Percentiles rank a stretch among this genome's conserved stretches.
These are phyloP conservation scores for Drosophila engyochracea DNA, from an alignment of 2,888 invertebrate species.

Conservation along the genomic window DNA sequence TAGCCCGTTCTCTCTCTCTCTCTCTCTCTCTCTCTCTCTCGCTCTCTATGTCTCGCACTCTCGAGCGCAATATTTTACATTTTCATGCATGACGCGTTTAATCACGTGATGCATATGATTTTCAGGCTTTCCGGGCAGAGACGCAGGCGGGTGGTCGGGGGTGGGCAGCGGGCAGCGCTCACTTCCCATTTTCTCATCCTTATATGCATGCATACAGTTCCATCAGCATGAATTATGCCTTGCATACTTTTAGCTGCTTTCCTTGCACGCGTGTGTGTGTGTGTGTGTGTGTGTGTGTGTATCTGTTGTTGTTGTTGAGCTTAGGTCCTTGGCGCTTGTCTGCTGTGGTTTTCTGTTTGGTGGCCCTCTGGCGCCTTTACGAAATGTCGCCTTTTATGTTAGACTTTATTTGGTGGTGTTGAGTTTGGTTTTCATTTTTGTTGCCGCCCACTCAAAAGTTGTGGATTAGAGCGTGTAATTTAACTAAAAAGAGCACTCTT, in stretches of 20 bases:
- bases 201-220: constrained; percentile 73
- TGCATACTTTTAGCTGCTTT: constrained; percentile 67
- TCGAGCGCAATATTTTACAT: constrained; percentile 73
- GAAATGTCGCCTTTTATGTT: constrained; percentile 75
- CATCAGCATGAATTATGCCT: constrained; percentile 81
- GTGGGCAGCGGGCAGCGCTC: not conserved
- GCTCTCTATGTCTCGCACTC: constrained; percentile 21
- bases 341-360: constrained; percentile 53
- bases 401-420: constrained; percentile 41
- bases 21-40: constrained; percentile 3
- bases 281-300: not conserved
- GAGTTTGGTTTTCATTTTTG: constrained; percentile 33
- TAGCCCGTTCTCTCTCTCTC: not conserved
- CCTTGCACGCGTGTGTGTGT: constrained; percentile 22
- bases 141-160: not conserved
- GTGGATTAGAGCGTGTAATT: constrained; percentile 80
- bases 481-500: constrained; percentile 67
- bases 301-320: constrained; percentile 39
- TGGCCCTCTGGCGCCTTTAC: constrained; percentile 66
- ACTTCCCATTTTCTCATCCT: constrained; percentile 20
- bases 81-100: constrained; percentile 84
- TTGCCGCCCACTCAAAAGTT: constrained; percentile 63
- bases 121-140: constrained; percentile 62
- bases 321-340: constrained; percentile 68
- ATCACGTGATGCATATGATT: constrained; percentile 83